Conservation (phyloP, 2,113 vertebrate species). For the Lagopus muta region DNA sequence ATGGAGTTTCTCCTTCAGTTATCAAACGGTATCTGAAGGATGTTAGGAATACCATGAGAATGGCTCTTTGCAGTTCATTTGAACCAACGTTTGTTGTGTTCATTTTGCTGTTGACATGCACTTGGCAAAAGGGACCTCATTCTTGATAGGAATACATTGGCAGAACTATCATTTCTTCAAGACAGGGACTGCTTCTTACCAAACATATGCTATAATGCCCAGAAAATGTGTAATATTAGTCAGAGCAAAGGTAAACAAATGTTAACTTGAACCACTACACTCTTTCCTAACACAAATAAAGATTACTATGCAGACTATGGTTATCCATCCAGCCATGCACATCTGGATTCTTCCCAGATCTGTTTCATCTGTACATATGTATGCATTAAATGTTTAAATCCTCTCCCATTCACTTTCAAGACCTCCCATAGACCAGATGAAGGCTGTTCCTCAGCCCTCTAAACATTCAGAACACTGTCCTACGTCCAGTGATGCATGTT, state of each 20-base stretch:
- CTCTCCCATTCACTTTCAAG: background rate
- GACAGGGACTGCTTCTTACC: background rate
- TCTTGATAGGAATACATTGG: background rate
- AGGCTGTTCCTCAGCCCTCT: background rate
- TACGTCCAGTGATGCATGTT: accelerated
- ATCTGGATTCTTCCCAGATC: background rate
- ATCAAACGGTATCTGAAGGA: background rate
- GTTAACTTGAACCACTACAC: background rate
- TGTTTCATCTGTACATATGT: background rate
- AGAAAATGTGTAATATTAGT: background rate
- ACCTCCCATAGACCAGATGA: background rate
- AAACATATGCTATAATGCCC: background rate
- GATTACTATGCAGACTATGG: background rate
- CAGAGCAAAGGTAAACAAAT: background rate
- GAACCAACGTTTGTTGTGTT: background rate
- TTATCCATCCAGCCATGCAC: background rate
- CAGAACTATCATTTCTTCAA: background rate
- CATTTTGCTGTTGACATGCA: background rate
- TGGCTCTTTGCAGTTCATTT: background rate
- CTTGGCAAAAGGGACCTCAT: background rate
- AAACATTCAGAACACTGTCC: background rate
- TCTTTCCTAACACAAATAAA: background rate
- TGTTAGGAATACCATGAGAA: background rate
- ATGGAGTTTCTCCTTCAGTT: background rate
- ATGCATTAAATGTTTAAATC: background rate